Base-by-base conservation (phyloP, 2,888 invertebrate species). In the Heliconius hortense region DNA sequence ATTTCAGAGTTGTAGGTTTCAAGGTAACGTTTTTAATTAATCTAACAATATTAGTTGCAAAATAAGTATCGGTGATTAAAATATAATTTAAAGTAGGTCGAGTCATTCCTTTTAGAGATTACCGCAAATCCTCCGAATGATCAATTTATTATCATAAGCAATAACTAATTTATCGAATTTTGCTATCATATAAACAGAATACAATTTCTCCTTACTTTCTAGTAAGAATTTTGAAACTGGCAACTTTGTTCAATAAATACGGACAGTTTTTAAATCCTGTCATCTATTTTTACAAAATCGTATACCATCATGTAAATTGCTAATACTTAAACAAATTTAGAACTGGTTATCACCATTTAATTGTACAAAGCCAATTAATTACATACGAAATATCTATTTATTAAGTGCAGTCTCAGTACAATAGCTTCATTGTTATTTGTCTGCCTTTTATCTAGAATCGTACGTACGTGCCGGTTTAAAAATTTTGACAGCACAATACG, bases 401-500 rank as follows among this genome's bases (percentile, higher is more conserved):
- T 26, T 43, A 62, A 24, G 4, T 71, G 26, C 8, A 35, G 4
- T 24, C 43, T 62, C 43, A 74, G 26, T 53, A 75, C 71, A 75
- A 75, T 75, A 59, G 75, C 35, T 39, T 56, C 64, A 75, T 75
- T 75, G 75, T 74, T 70, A 63, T 70, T 74, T 69, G 69, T 70
- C 39, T 63, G 39, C 28, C 64, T 43, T 74, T 74, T 75, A 75
- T 75, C 75, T 66, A n/a, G 69, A 74, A 70, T 74, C 75, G 71
- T 69, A 39, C n/a, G 59, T 71, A 75, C 75, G 75, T 75, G 75
- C 63, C 64, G 64, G 39, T 64, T 74, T 71, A 24, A 64, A 75
- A 59, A 63, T 75, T 75, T 66, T 71, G 74, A 75, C 70, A 75
- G 66, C 53, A 75, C 75, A 75, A 75, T 75, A 59, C 70, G 39